These are phyloP conservation scores for Minunthozetes semirufus DNA, from an alignment of 2,888 invertebrate species.

Conservation along the genomic window DNA sequence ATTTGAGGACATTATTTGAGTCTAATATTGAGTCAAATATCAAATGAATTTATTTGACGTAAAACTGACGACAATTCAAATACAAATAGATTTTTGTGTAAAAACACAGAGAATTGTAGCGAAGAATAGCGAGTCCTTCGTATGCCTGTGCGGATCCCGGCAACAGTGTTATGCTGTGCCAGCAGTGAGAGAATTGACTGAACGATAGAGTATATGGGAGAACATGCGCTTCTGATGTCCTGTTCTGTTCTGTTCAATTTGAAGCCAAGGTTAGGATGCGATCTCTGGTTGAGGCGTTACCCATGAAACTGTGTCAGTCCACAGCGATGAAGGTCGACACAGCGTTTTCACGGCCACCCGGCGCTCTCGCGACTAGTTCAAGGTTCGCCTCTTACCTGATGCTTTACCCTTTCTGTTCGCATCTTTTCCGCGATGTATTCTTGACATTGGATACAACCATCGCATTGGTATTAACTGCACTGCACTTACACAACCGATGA, in stretches of 20 bases:
- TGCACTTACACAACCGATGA: neutral
- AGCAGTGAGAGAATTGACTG: constrained; percentile 10
- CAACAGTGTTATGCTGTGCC: neutral
- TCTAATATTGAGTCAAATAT: too few species aligned
- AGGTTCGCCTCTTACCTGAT: constrained; percentile 9
- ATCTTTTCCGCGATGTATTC: constrained; percentile 29
- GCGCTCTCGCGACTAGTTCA: neutral
- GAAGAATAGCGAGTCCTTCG: too few species aligned
- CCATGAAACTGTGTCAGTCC: constrained; percentile 8
- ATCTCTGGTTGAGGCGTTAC: constrained; percentile 27
- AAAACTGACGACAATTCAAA: too few species aligned
- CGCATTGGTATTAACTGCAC: neutral
- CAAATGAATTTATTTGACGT: too few species aligned
- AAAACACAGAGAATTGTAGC: too few species aligned
- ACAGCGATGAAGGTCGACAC: constrained; percentile 25
- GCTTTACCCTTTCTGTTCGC: constrained; percentile 4
- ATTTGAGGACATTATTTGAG: too few species aligned
- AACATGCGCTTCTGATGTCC: constrained; percentile 24
- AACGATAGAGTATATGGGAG: neutral
- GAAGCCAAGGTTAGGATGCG: constrained; percentile 31
- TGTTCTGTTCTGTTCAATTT: constrained; percentile 13
- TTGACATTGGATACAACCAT: neutral
- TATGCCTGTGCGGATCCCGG: too few species aligned
- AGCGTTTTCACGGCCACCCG: constrained; percentile 29
- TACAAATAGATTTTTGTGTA: too few species aligned